Base-by-base conservation (phyloP, 2,888 invertebrate species). In the Latrodectus elegans region DNA sequence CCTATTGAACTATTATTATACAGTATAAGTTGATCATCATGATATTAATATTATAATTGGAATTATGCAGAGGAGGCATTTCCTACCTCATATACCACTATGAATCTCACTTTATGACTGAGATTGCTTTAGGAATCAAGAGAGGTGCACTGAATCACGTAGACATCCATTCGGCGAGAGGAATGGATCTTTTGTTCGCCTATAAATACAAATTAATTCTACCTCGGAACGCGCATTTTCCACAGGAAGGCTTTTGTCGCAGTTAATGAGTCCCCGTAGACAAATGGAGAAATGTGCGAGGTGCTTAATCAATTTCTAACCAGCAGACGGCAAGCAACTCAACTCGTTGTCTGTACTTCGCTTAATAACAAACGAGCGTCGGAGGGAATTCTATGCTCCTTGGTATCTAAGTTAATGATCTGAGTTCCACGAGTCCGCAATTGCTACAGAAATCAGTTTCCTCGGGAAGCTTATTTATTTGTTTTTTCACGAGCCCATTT, bases 221-320 rank as follows among this genome's bases (percentile, higher is more conserved):
- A 26, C 76, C 67, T 26, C 73, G 81, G 70, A 64, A 52, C 76
- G 64, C 49, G 67, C 84, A 17, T 72, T 76, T 76, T 71, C 83
- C 49, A 70, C 49, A 55, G 73, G 78, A 38, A 73, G 72, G 67
- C 84, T 72, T 72, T 72, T 78, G 84, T 84, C 72, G 55, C 77
- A 78, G 65, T 72, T 77, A 78, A 84, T 78, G 84, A 84, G 72
- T 78, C 84, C 84, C 84, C 78, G 84, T 84, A 84, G 84, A 84
- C 84, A 84, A 84, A 78, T 84, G 73, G 84, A 84, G 84, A 78
- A 84, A 78, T 77, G 72, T 68, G 73, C 67, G 49, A 67, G 81
- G 51, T 38, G 74, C 81, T 81, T 84, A 84, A 84, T 84, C 78
- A 78, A 84, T 84, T 84, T 72, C 84, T 78, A 84, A 64, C 84